phyloP scores from a whole-genome alignment of 2,113 vertebrate species.

The Pipra filicauda region DNA sequence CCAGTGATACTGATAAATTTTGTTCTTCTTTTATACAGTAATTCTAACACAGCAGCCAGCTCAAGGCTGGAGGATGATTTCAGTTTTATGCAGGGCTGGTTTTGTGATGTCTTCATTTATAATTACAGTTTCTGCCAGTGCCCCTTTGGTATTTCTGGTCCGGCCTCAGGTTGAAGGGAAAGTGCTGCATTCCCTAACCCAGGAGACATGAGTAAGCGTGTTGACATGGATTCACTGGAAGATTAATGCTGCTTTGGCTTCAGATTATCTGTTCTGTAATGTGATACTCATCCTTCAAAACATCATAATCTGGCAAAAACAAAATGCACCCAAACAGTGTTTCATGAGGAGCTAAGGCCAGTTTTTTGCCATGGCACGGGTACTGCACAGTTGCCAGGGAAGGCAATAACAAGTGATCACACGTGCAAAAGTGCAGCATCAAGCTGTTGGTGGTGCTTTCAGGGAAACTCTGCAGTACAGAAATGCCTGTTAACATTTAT shows the following conservation, averaged over 20 bases:
- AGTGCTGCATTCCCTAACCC: neutral
- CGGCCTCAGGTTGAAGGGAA: slow-evolving; percentile 24
- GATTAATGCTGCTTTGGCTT: neutral
- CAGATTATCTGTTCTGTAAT: neutral
- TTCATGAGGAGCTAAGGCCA: neutral
- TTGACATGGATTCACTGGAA: neutral
- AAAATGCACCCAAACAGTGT: neutral
- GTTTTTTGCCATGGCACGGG: neutral
- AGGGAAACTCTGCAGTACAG: neutral
- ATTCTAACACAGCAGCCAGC: neutral
- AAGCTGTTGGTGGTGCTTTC: neutral
- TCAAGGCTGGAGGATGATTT: neutral
- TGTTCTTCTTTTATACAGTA: neutral
- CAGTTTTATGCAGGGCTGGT: neutral
- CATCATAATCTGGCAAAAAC: neutral
- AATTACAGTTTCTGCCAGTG: neutral
- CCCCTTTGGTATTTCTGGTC: slow-evolving; percentile 1
- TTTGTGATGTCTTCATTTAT: neutral
- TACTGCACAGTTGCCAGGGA: neutral
- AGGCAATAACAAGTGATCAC: neutral
- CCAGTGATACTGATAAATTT: neutral
- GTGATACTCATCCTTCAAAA: neutral
- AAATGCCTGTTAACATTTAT: neutral
- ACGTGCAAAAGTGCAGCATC: neutral
- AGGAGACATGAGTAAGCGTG: neutral